A percentile compares a stretch with the other conserved stretches of the same genome.
phyloP scores from a whole-genome alignment of 92 coral and sea anemone genomes.

The Epizoanthus ramosus region DNA sequence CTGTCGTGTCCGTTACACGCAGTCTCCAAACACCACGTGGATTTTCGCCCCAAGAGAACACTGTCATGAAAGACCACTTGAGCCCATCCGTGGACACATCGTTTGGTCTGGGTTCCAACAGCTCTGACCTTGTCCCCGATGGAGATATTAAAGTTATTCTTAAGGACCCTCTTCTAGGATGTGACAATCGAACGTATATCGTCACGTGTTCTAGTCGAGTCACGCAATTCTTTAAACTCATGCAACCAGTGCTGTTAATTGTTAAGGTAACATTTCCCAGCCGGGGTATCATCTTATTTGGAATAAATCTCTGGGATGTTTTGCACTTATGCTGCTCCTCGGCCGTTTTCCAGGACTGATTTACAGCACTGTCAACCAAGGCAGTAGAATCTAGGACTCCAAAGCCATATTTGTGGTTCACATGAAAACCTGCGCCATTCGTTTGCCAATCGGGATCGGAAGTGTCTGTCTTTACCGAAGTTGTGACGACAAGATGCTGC shows the following conservation, averaged over 20 bases:
- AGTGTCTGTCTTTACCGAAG: slow-evolving; percentile 85
- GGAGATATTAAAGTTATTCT: slow-evolving; percentile 85
- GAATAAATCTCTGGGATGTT: slow-evolving; percentile 42
- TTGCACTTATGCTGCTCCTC: slow-evolving; percentile 82
- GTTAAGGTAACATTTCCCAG: slow-evolving; percentile 57
- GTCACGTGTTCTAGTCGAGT: slow-evolving; percentile 87
- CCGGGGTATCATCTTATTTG: slow-evolving; percentile 56
- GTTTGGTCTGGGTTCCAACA: slow-evolving; percentile 69
- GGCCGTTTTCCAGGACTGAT: slow-evolving; percentile 76
- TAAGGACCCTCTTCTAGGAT: slow-evolving; percentile 79
- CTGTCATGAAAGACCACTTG: slow-evolving; percentile 98
- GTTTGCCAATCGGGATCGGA: slow-evolving; percentile 78
- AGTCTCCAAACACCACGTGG: slow-evolving; percentile 90
- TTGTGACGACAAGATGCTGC: slow-evolving; percentile 88
- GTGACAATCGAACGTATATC: slow-evolving; percentile 74
- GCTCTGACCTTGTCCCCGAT: slow-evolving; percentile 83
- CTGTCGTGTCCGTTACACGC: slow-evolving; percentile 67
- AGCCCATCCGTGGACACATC: slow-evolving; percentile 78
- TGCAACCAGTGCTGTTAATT: slow-evolving; percentile 72
- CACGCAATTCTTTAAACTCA: slow-evolving; percentile 59
- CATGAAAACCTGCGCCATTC: slow-evolving; percentile 90
- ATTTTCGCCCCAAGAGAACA: slow-evolving; percentile 94
- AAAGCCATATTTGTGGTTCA: slow-evolving; percentile 95
- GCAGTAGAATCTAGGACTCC: slow-evolving; percentile 93
- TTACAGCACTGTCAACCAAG: slow-evolving; percentile 69